Evolutionary conservation across 2,888 invertebrate species (phyloP).

Genomic region (Pecten maximus): DNA sequence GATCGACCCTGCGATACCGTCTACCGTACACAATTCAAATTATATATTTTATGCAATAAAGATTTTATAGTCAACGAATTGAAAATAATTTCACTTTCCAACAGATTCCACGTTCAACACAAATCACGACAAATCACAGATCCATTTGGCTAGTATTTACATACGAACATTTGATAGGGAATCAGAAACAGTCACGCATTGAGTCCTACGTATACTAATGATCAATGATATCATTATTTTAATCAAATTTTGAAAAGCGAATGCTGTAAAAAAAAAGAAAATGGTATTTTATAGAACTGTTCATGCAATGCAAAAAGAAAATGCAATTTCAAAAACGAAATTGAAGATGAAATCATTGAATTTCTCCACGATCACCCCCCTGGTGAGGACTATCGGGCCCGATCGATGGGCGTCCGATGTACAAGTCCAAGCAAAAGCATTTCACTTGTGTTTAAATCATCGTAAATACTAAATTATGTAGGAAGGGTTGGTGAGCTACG

Average conservation of each 20-base stretch:
- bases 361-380: neutral
- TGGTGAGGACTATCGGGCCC: neutral
- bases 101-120: neutral
- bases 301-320: conserved; percentile 33
- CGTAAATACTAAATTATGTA: conserved; percentile 35
- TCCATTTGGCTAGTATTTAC: neutral
- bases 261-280: neutral
- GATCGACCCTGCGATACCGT: neutral
- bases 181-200: neutral
- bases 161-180: neutral
- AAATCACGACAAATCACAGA: conserved; percentile 10
- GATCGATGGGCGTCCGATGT: neutral
- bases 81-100: conserved; percentile 20
- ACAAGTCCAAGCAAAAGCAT: conserved; percentile 16
- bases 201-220: neutral
- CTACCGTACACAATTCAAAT: conserved; percentile 4
- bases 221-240: neutral
- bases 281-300: conserved; percentile 9
- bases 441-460: conserved; percentile 33
- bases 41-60: conserved; percentile 12
- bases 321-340: conserved; percentile 25
- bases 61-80: conserved; percentile 25
- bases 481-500: conserved; percentile 7
- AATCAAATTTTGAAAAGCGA: conserved; percentile 33
- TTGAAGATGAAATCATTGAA: conserved; percentile 31